A percentile compares a stretch with the other conserved stretches of the same genome.
These are phyloP conservation scores for Cherax quadricarinatus DNA, from an alignment of 1,140 invertebrate species.

Conservation along the genomic window DNA sequence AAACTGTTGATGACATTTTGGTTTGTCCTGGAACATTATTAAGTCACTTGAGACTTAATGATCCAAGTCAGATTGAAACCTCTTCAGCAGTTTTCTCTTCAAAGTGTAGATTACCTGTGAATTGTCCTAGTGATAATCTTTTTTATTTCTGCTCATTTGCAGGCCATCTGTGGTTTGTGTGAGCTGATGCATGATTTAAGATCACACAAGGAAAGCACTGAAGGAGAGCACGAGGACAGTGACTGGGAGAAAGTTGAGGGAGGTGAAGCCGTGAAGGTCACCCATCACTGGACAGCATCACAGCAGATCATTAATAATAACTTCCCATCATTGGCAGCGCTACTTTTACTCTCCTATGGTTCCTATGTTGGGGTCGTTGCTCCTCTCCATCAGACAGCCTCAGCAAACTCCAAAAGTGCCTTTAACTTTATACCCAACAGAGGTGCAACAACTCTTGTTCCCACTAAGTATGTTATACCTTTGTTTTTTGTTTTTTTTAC, in stretches of 20 bases:
- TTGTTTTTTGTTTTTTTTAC: too few species aligned
- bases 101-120: too few species aligned
- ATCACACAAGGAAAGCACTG: neutral
- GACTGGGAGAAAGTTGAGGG: constrained; percentile 55
- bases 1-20: too few species aligned
- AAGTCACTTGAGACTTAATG: too few species aligned
- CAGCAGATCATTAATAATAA: constrained; percentile 56
- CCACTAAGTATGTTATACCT: constrained; percentile 58
- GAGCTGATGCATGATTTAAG: constrained; percentile 59
- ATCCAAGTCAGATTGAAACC: too few species aligned
- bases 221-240: constrained; percentile 30
- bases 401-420: constrained; percentile 48
- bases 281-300: neutral
- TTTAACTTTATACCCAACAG: constrained; percentile 70
- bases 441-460: constrained; percentile 69
- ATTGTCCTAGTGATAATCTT: too few species aligned
- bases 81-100: too few species aligned
- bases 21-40: too few species aligned
- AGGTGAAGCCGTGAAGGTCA: neutral
- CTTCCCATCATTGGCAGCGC: constrained; percentile 54
- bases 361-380: constrained; percentile 68
- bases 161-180: constrained; percentile 53
- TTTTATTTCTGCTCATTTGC: neutral
- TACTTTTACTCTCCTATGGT: constrained; percentile 63
- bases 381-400: constrained; percentile 66